phyloP scores from a whole-genome alignment of 2,797 vertebrate species.

The Pseudotriccus pelzelni region DNA sequence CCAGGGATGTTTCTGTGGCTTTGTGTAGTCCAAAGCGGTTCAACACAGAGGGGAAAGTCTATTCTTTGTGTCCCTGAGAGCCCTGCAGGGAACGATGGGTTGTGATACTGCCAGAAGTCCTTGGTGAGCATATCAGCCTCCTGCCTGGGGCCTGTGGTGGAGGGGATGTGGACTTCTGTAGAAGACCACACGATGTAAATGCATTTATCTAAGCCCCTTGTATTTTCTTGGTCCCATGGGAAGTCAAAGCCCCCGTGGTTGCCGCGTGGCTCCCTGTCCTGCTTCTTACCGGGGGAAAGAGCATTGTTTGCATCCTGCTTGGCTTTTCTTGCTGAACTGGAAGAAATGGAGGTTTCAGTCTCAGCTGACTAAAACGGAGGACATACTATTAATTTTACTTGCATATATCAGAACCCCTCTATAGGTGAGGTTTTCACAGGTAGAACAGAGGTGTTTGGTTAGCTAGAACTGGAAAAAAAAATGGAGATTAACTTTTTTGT shows the following conservation, averaged over 20 bases:
- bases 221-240: neutral
- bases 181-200: neutral
- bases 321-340: neutral
- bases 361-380: neutral
- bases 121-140: fast-evolving
- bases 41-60: fast-evolving
- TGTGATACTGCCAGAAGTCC: neutral
- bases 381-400: neutral
- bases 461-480: neutral
- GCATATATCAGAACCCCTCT: neutral
- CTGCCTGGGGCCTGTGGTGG: neutral
- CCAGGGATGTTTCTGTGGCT: neutral
- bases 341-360: neutral
- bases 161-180: neutral
- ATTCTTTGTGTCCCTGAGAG: neutral
- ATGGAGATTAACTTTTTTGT: neutral
- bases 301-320: neutral
- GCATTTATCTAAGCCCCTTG: fast-evolving
- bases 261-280: neutral
- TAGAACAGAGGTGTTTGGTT: neutral
- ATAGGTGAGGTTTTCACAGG: neutral
- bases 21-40: neutral
- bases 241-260: neutral
- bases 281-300: neutral
- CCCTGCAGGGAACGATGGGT: fast-evolving